These are phyloP conservation scores for Papilio glaucus DNA, from an alignment of 1,140 invertebrate species.

Conservation along the genomic window DNA sequence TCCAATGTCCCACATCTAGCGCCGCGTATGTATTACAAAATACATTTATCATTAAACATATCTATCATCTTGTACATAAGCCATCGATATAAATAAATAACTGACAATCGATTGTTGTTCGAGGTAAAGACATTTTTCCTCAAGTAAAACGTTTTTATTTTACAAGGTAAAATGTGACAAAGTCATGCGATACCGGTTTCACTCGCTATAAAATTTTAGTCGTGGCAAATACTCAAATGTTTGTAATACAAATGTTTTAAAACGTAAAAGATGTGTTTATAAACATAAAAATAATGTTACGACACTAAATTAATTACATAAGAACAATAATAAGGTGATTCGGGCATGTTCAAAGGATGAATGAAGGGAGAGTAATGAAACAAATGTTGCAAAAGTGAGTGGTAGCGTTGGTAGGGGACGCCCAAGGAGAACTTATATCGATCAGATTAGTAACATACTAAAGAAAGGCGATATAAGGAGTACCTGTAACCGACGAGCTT, in stretches of 20 bases:
- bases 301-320: too few species aligned
- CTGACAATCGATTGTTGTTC: not conserved
- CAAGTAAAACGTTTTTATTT: not conserved
- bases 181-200: not conserved
- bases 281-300: too few species aligned
- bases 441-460: too few species aligned
- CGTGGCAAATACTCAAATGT: not conserved
- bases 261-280: too few species aligned
- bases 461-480: too few species aligned
- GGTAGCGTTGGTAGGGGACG: too few species aligned
- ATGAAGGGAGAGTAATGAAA: too few species aligned
- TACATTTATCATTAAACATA: not conserved
- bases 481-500: too few species aligned
- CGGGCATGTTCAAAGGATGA: too few species aligned
- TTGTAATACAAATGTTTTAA: not conserved
- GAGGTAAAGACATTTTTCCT: slow-evolving; percentile 1
- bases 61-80: not conserved
- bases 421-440: too few species aligned
- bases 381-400: too few species aligned
- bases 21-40: not conserved
- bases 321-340: too few species aligned
- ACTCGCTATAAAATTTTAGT: not conserved
- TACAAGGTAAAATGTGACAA: not conserved
- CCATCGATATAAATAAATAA: not conserved
- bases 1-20: slow-evolving; percentile 21